Conservation (phyloP, 2,888 invertebrate species). For the Limenitis camilla region DNA sequence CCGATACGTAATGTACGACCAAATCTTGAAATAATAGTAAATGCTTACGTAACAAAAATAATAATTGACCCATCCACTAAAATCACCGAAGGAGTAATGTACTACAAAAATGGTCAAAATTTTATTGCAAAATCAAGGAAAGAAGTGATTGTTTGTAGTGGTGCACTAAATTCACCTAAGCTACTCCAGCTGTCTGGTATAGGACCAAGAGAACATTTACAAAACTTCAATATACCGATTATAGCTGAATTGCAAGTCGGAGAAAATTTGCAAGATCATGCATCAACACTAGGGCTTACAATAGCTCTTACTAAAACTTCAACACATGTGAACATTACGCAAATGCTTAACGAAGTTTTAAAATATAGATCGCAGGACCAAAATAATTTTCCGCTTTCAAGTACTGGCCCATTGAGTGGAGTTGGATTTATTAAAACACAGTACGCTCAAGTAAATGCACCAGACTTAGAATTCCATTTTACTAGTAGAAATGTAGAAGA, state of each 20-base stretch:
- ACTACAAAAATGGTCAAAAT: conserved; percentile 54
- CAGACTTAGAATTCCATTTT: conserved; percentile 80
- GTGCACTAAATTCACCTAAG: conserved; percentile 77
- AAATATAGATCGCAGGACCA: conserved; percentile 48
- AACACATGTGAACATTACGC: conserved; percentile 52
- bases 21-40: conserved; percentile 68
- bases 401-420: conserved; percentile 70
- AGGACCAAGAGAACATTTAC: conserved; percentile 74
- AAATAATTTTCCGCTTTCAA: conserved; percentile 63
- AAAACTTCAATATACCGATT: conserved; percentile 68
- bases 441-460: conserved; percentile 56
- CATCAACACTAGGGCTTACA: conserved; percentile 76
- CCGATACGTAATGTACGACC: conserved; percentile 73
- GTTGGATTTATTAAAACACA: conserved; percentile 77
- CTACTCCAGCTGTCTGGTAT: conserved; percentile 79
- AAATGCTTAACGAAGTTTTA: conserved; percentile 57
- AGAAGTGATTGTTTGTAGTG: conserved; percentile 77
- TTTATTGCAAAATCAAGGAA: conserved; percentile 65
- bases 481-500: conserved; percentile 74
- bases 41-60: conserved; percentile 72
- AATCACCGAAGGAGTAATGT: conserved; percentile 58
- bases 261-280: conserved; percentile 83
- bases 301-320: conserved; percentile 68
- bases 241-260: conserved; percentile 81
- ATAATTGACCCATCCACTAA: conserved; percentile 74